Evolutionary conservation across 2,888 invertebrate genomes (phyloP), one percentile per base, ranked within the genome.

Genomic region (Hoplodrina blanda): DNA sequence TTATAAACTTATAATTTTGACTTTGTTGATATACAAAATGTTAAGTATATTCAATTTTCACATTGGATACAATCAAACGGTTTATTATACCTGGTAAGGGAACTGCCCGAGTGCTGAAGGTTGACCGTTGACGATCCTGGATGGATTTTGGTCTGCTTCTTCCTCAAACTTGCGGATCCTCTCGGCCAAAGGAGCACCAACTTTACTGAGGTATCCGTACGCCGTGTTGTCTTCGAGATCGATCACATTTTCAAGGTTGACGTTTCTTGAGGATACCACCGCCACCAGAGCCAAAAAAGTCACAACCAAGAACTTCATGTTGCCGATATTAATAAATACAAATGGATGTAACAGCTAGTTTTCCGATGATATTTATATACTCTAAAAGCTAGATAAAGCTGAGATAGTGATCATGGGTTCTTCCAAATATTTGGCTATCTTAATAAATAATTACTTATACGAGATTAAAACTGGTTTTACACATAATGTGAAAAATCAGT

Each of bases 71-170:
- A n/a, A 55, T 41, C 0, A 53, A 60, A 53, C 2, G 8, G 2
- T n/a, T 15, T 53, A 41, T 19, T 53, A 41, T 19, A 88, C 88
- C 83, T 88, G 87, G 71, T 78, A 76, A 4, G 86, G 85, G 56
- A 84, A 81, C 41, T 87, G 76, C 4, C 85, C 86, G 15, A 79
- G 59, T 4, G 69, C 11, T 1, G 68, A 54, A 15, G 46, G 5
- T 46, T 46, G 46, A 4, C 88, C 88, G 13, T 86, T 87, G 1
- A 85, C 80, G 11, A 88, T 88, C 65, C 85, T 84, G n/a, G 77
- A 50, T 8, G 72, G 62, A 11, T 78, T 20, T 46, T 46, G 74
- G 20, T n/a, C 13, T 2, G 41, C 62, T 50, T 79, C 76, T 60
- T 81, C 81, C 46, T 77, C 76, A n/a, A 68, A 76, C 76, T 82